These are phyloP conservation scores for Indri indri DNA, from an alignment of 2,113 vertebrate species.

Conservation along the genomic window DNA sequence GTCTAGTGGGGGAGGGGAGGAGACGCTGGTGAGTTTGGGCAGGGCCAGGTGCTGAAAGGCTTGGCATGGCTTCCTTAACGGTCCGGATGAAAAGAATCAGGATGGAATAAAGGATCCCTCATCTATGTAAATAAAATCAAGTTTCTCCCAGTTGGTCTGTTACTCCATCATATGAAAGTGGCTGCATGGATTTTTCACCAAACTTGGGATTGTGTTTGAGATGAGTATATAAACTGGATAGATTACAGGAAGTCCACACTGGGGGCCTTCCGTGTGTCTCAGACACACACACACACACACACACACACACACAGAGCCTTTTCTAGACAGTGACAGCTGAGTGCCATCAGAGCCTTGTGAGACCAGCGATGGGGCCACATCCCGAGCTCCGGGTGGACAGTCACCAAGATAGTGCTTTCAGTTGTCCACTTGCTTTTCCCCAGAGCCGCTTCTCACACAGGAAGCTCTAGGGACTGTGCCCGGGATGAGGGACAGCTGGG, in stretches of 20 bases:
- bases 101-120: neutral
- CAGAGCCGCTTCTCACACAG: neutral
- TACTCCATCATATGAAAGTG: neutral
- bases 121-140: conserved; percentile 3
- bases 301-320: neutral
- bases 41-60: neutral
- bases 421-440: neutral
- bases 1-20: accelerated
- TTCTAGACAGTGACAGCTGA: neutral
- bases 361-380: neutral
- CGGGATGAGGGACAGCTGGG: neutral
- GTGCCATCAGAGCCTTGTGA: neutral
- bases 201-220: neutral
- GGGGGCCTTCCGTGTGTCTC: neutral
- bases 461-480: neutral
- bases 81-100: neutral
- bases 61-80: neutral
- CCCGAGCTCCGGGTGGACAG: neutral
- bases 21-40: neutral
- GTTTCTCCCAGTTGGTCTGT: neutral
- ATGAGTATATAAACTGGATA: neutral
- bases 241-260: neutral
- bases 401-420: neutral
- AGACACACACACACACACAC: neutral
- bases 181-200: neutral